Conservation (phyloP, 1,140 invertebrate species). For the Tribolium castaneum region DNA sequence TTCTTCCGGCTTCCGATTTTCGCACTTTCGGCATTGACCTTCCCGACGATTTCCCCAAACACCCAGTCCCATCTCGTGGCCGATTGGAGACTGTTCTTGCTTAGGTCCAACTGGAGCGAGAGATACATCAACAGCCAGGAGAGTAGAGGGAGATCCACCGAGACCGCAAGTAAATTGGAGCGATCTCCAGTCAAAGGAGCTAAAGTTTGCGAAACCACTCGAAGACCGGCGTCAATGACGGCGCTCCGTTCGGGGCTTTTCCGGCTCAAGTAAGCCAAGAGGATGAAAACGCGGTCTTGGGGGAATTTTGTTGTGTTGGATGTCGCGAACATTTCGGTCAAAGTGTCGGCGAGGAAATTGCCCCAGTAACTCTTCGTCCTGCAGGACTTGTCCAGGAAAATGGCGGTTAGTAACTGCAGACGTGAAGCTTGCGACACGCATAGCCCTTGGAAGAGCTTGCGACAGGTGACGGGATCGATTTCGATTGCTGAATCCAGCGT, state of each 20-base stretch:
- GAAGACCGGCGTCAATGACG: slow-evolving; percentile 73
- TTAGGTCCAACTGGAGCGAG: slow-evolving; percentile 78
- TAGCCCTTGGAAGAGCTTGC: slow-evolving; percentile 76
- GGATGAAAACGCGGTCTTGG: slow-evolving; percentile 88
- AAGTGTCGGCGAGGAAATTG: slow-evolving; percentile 83
- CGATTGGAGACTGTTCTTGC: slow-evolving; percentile 59
- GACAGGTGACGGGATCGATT: slow-evolving; percentile 73
- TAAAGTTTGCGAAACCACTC: slow-evolving; percentile 69
- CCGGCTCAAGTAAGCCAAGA: slow-evolving; percentile 87
- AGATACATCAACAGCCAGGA: slow-evolving; percentile 85
- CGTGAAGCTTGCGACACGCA: slow-evolving; percentile 70
- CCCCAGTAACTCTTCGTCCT: slow-evolving; percentile 89
- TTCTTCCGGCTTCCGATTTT: slow-evolving; percentile 51
- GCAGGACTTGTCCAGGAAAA: slow-evolving; percentile 83
- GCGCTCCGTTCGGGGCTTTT: slow-evolving; percentile 76
- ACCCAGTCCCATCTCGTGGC: slow-evolving; percentile 83
- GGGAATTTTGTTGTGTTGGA: slow-evolving; percentile 83
- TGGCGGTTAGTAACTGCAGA: slow-evolving; percentile 78
- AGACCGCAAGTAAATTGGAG: slow-evolving; percentile 64
- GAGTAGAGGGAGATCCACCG: slow-evolving; percentile 74
- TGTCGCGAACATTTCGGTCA: slow-evolving; percentile 82
- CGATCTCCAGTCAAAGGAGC: slow-evolving; percentile 67
- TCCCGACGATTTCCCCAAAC: slow-evolving; percentile 67
- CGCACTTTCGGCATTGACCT: slow-evolving; percentile 61
- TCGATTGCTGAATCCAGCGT: slow-evolving; percentile 73